phyloP scores from a whole-genome alignment of 2,113 vertebrate genomes.

The Chauna torquata region DNA sequence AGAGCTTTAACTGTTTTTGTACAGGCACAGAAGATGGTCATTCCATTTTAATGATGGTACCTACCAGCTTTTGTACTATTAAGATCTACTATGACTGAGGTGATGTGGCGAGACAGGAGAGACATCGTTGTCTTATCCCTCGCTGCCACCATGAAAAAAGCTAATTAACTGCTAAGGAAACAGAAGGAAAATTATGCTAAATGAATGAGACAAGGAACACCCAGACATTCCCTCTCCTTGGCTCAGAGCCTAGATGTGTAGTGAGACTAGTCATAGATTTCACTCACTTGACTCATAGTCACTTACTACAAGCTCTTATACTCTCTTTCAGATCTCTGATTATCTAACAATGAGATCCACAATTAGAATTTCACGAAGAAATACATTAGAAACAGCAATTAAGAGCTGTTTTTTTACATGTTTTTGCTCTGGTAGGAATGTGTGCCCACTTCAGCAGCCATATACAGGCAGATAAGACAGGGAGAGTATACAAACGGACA shows the following conservation, averaged over 20 bases:
- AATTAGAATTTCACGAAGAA: background rate
- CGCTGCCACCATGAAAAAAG: background rate
- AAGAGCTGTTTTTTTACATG: background rate
- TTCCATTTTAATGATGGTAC: background rate
- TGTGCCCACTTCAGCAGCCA: background rate
- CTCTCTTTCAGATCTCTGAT: background rate
- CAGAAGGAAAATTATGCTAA: background rate
- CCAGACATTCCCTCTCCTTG: background rate
- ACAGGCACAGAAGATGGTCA: background rate
- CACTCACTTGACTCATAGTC: background rate
- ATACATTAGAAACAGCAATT: background rate
- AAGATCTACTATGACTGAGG: background rate
- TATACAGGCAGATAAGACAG: background rate
- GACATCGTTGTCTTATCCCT: background rate
- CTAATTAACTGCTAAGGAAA: background rate
- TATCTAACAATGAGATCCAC: background rate
- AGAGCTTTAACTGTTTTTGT: background rate
- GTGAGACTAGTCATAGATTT: background rate
- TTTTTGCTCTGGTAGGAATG: background rate
- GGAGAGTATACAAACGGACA: background rate
- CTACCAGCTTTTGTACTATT: background rate
- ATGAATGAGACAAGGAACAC: background rate
- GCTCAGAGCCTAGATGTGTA: background rate
- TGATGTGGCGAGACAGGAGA: background rate
- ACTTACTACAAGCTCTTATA: background rate